phyloP scores from a whole-genome alignment of 2,888 invertebrate species.

The Aricia artaxerxes region DNA sequence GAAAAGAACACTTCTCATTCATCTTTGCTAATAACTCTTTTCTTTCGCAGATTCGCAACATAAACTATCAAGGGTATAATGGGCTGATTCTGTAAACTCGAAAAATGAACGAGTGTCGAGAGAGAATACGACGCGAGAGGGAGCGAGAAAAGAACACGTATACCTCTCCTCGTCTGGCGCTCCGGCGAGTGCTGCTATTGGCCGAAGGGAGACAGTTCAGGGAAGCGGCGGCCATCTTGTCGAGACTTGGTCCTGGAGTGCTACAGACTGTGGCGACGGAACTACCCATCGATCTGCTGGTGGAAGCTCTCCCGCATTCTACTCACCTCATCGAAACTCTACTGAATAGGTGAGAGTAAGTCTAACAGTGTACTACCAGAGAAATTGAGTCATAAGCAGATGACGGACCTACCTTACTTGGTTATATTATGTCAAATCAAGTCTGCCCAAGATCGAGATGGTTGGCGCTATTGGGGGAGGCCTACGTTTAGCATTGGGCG shows the following conservation, averaged over 20 bases:
- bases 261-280: slow-evolving; percentile 88
- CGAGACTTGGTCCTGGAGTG: slow-evolving; percentile 89
- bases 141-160: slow-evolving; percentile 81
- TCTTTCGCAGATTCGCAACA: slow-evolving; percentile 33
- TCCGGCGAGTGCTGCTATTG: slow-evolving; percentile 87
- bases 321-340: slow-evolving; percentile 92
- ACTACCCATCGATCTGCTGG: slow-evolving; percentile 91
- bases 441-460: no score
- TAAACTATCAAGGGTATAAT: slow-evolving; percentile 47
- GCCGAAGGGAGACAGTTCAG: slow-evolving; percentile 93
- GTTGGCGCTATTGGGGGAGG: no score
- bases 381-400: no score
- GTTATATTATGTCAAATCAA: no score
- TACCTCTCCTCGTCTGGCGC: slow-evolving; percentile 84
- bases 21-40: neutral
- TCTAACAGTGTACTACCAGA: no score
- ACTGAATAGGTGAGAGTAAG: slow-evolving; percentile 79
- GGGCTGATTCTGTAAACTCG: slow-evolving; percentile 59
- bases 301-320: slow-evolving; percentile 94
- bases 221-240: slow-evolving; percentile 93
- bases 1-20: neutral
- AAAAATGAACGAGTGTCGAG: slow-evolving; percentile 85
- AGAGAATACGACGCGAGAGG: slow-evolving; percentile 85
- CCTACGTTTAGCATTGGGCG: no score
- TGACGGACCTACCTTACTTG: no score